Base-by-base conservation (phyloP, 1,140 invertebrate genomes). In the Scaptomyza graminum region DNA sequence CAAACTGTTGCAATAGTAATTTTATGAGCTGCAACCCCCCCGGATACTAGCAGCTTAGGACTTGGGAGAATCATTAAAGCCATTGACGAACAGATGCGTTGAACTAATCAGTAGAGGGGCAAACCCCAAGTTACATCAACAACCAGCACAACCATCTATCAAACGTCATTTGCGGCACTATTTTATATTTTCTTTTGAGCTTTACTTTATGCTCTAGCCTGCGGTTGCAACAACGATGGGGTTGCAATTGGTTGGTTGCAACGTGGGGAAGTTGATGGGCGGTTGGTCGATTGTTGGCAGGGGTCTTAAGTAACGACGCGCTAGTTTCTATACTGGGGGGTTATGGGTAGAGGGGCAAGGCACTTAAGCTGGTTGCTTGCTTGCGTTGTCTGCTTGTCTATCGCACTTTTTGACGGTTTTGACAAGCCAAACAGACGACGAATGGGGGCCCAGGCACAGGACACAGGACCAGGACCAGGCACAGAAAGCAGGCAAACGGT, bases 341-440 rank as follows among this genome's bases (percentile, higher is more conserved):
- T 7, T 13, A 41, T 11, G 34, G 39, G 13, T 44, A 39, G 12
- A 15, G 43, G 12, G 51, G 31, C 2, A 11, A 13, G 31, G n/a
- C 31, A 34, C 31, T 34, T 34, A 34, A 34, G 31, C 34, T 51
- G 39, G 22, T 55, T 60, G 63, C 55, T 9, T 41, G 37, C n/a
- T 41, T 31, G 28, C 28, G 1, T n/a, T 31, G 28, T 7, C 5
- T 41, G 11, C 37, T 57, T 79, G 60, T 51, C 79, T 82, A 82
- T 82, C 79, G 74, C 51, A 78, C 51, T 63, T 74, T 84, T 81
- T 81, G 82, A 85, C 78, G 81, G 76, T 81, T 85, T 75, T 82
- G 83, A 85, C 82, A 81, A 64, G 66, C 61, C 65, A 65, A 50
- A 69, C 64, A 70, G 64, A 65, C 57, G 47, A 16, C 52, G 25